Base-by-base conservation (phyloP, 2,888 invertebrate species). In the Dromius quadrimaculatus region DNA sequence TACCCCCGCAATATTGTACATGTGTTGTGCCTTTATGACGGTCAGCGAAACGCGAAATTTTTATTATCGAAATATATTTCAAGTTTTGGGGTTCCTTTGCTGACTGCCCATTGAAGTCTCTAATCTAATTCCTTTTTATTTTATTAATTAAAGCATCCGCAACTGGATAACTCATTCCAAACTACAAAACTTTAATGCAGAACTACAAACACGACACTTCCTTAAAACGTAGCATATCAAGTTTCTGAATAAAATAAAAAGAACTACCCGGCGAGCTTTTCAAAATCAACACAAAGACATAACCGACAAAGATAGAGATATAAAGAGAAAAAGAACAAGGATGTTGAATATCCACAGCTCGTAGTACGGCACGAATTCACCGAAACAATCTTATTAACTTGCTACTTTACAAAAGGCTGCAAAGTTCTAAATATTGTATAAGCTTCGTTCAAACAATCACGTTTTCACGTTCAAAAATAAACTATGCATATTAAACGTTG, bases 101-200 rank as follows among this genome's bases (percentile, higher is more conserved):
- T 32, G 5, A 32, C 5, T 32, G 9, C 9, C 9, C 32, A 32
- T 32, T 32, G 5, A 6, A 32, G 5, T 32, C 32, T 4, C n/a
- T 6, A 32, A 6, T 32, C 5, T 32, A 32, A 32, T 9, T 9
- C 9, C 9, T 6, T 32, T 32, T 32, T 6, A 32, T 6, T 32
- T 32, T 32, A 32, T 6, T 32, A 32, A 8, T 32, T 32, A 6
- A 6, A 6, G 32, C 32, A 28, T 50, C 47, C 15, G 6, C 23
- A 54, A 28, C 50, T 13, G 28, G 15, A 54, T 54, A 54, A 54
- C 50, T 54, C 23, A 54, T 54, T 54, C 28, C 28, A 74, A 72
- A 66, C 73, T 71, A 72, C 71, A 71, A 73, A 76, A 76, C 75
- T 75, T 74, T 74, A 74, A 75, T 75, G 74, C 72, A 76, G 75